Conservation (phyloP, 2,888 invertebrate species). For the Atrina japonica region DNA sequence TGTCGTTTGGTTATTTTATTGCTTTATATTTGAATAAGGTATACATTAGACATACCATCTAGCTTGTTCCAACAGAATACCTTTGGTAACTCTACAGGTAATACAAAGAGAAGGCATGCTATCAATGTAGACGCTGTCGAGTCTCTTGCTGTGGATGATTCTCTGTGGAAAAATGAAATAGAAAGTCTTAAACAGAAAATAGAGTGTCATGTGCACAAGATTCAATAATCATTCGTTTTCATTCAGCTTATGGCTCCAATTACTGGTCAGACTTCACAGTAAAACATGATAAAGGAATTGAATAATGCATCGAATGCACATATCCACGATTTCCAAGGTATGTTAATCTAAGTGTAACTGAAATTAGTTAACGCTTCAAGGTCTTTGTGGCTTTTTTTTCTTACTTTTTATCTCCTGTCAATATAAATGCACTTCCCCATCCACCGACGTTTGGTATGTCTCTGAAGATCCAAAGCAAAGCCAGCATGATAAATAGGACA, state of each 20-base stretch:
- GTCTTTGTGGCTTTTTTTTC: too few species aligned
- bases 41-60: constrained; percentile 15
- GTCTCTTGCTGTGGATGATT: constrained; percentile 60
- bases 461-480: constrained; percentile 34
- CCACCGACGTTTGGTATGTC: constrained; percentile 34
- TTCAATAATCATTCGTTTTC: too few species aligned
- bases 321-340: too few species aligned
- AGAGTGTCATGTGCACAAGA: too few species aligned
- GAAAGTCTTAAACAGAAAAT: too few species aligned
- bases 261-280: constrained; percentile 10
- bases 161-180: not conserved
- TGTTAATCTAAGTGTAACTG: too few species aligned
- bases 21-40: too few species aligned
- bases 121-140: constrained; percentile 87
- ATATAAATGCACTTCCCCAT: constrained; percentile 17
- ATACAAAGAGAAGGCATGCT: constrained; percentile 89
- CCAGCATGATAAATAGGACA: constrained; percentile 26
- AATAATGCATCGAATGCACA: too few species aligned
- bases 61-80: constrained; percentile 34
- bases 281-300: too few species aligned
- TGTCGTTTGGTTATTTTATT: too few species aligned
- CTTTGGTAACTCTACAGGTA: constrained; percentile 87
- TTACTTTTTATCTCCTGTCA: too few species aligned
- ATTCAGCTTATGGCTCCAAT: not conserved
- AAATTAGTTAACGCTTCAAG: too few species aligned